Conservation (phyloP, 1,140 invertebrate species). For the Proctacanthus coquilletti region DNA sequence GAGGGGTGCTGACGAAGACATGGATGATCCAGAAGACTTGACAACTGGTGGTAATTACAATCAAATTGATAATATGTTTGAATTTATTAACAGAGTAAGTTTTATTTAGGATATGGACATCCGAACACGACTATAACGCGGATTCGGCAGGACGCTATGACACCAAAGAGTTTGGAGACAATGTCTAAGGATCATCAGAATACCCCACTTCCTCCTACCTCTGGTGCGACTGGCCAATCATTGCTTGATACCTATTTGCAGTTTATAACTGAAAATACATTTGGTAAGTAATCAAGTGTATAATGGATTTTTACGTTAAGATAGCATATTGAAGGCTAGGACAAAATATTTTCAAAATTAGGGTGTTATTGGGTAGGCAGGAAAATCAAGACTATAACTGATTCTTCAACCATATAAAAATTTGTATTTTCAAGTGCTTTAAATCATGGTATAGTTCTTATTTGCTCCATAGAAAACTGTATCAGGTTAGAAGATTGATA, state of each 20-base stretch:
- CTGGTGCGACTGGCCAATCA: constrained; percentile 44
- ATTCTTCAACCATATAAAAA: too few species aligned
- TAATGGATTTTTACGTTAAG: too few species aligned
- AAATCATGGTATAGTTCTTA: too few species aligned
- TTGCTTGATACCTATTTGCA: constrained; percentile 72
- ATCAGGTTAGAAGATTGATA: too few species aligned
- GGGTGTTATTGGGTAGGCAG: too few species aligned
- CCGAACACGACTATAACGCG: constrained; percentile 40
- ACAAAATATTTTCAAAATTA: too few species aligned
- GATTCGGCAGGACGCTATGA: constrained; percentile 33
- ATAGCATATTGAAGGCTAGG: too few species aligned
- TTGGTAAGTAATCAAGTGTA: constrained; percentile 36
- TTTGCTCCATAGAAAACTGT: too few species aligned
- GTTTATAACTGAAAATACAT: constrained; percentile 65
- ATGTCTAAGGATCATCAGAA: constrained; percentile 15
- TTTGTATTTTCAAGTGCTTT: too few species aligned
- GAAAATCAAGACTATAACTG: too few species aligned
- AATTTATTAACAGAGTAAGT: too few species aligned
- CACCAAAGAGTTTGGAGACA: constrained; percentile 46
- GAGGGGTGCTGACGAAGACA: constrained; percentile 22
- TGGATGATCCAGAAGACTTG: constrained; percentile 62
- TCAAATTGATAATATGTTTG: constrained; percentile 29
- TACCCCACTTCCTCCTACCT: constrained; percentile 24
- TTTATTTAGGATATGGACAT: constrained; percentile 36
- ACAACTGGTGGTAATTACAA: constrained; percentile 46